phyloP scores from a whole-genome alignment of 2,888 invertebrate species.

The Helobdella robusta region DNA sequence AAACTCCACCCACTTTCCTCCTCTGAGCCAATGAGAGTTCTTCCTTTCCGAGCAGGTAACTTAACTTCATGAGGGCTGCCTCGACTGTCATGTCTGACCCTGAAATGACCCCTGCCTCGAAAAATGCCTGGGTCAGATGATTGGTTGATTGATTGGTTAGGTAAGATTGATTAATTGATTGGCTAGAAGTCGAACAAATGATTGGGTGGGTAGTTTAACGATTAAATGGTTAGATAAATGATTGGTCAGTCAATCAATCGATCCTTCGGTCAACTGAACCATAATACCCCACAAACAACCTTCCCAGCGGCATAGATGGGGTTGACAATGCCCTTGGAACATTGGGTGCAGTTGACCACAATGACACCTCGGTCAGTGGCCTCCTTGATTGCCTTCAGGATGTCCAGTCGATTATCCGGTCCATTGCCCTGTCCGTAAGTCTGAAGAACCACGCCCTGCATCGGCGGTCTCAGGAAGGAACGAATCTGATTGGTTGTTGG shows the following conservation, averaged over 20 bases:
- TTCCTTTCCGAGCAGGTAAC: conserved; percentile 73
- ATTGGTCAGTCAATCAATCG: too few relatives aligned
- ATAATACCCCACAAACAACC: conserved; percentile 51
- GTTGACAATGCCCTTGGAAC: conserved; percentile 69
- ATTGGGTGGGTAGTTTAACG: too few relatives aligned
- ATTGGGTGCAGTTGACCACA: conserved; percentile 85
- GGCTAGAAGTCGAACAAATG: too few relatives aligned
- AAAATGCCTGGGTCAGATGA: conserved; percentile 17
- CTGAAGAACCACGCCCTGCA: conserved; percentile 70
- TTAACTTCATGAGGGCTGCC: conserved; percentile 80
- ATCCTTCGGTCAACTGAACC: too few relatives aligned
- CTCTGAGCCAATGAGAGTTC: conserved; percentile 49
- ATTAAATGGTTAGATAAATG: too few relatives aligned
- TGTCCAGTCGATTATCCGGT: conserved; percentile 70
- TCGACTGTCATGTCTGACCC: conserved; percentile 58
- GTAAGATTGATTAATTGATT: too few relatives aligned
- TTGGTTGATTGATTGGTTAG: too few relatives aligned
- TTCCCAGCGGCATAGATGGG: conserved; percentile 75
- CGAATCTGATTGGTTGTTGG: conserved; percentile 49
- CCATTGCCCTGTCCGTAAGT: conserved; percentile 89
- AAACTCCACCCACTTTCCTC: conserved; percentile 39
- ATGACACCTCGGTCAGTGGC: conserved; percentile 66
- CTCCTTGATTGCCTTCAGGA: conserved; percentile 62
- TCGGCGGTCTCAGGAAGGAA: conserved; percentile 60
- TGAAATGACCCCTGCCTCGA: conserved; percentile 17